phyloP scores from a whole-genome alignment of 2,888 invertebrate genomes.

The Congeria kusceri region DNA sequence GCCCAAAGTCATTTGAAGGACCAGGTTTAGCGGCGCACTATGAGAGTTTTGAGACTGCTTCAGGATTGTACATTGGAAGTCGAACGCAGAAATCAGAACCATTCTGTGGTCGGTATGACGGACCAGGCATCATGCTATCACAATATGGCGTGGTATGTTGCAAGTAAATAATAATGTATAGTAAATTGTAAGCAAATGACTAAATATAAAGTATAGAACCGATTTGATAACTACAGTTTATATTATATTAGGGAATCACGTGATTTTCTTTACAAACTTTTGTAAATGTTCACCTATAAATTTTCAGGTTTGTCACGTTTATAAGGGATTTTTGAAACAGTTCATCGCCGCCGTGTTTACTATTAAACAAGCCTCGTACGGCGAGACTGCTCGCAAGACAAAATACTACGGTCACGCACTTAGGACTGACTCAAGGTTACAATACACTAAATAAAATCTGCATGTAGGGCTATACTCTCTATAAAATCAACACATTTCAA shows the following conservation, averaged over 20 bases:
- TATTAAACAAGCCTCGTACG: conserved; percentile 20
- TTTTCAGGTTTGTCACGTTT: conserved; percentile 67
- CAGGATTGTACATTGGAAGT: conserved; percentile 20
- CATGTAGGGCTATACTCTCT: no score
- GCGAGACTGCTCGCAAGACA: conserved; percentile 15
- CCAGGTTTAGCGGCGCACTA: conserved; percentile 5
- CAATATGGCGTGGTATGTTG: conserved; percentile 46
- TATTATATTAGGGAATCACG: no score
- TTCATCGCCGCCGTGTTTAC: conserved; percentile 35
- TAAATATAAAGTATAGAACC: no score
- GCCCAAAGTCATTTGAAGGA: conserved; percentile 43
- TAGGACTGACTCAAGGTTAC: conserved; percentile 37
- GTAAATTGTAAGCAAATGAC: no score
- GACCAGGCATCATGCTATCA: conserved; percentile 40
- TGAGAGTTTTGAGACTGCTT: conserved; percentile 40
- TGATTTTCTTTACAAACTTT: no score
- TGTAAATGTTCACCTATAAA: no score
- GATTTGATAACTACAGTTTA: no score
- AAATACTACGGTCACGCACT: conserved; percentile 15
- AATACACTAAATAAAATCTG: no score
- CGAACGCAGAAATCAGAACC: conserved; percentile 53
- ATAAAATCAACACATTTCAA: no score
- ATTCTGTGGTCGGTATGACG: conserved; percentile 62
- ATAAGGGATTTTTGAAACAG: conserved; percentile 52
- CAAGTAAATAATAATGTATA: no score